A percentile compares a stretch with the other conserved stretches of the same genome.
Conservation (phyloP, 2,888 invertebrate genomes). For the Diaprepes abbreviatus region DNA sequence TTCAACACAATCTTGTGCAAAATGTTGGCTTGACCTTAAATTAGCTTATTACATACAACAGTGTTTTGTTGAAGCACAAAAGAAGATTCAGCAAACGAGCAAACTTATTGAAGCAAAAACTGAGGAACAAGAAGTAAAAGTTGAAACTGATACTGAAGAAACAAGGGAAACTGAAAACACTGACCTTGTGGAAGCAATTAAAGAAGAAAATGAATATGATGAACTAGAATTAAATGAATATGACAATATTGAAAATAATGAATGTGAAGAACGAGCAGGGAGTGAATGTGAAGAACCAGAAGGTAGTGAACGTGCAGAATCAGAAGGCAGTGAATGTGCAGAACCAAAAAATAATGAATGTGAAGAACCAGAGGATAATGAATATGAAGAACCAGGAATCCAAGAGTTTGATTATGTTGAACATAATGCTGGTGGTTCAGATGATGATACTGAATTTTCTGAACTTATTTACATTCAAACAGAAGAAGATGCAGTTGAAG, state of each 20-base stretch:
- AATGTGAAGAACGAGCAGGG: background rate
- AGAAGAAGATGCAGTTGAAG: slow-evolving; percentile 18
- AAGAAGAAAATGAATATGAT: background rate
- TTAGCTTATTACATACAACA: slow-evolving; percentile 56
- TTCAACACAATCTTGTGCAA: slow-evolving; percentile 53
- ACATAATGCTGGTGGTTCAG: background rate
- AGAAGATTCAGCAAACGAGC: slow-evolving; percentile 42
- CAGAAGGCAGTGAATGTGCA: background rate
- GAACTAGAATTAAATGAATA: too few species aligned
- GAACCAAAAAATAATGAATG: background rate
- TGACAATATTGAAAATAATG: slow-evolving; percentile 7
- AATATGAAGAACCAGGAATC: too few species aligned
- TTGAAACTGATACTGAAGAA: background rate
- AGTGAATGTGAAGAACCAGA: slow-evolving; percentile 3
- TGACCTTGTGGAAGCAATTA: too few species aligned
- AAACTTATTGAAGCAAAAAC: background rate
- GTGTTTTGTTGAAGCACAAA: slow-evolving; percentile 53
- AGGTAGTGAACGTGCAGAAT: slow-evolving; percentile 4
- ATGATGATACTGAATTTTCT: slow-evolving; percentile 25
- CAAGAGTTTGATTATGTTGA: too few species aligned
- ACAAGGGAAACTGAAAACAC: background rate
- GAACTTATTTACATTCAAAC: slow-evolving; percentile 42
- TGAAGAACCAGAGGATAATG: slow-evolving; percentile 15
- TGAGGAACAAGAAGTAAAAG: background rate
- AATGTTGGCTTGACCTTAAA: slow-evolving; percentile 56